Conservation (phyloP, 2,113 vertebrate species). For the Rhombomys opimus region DNA sequence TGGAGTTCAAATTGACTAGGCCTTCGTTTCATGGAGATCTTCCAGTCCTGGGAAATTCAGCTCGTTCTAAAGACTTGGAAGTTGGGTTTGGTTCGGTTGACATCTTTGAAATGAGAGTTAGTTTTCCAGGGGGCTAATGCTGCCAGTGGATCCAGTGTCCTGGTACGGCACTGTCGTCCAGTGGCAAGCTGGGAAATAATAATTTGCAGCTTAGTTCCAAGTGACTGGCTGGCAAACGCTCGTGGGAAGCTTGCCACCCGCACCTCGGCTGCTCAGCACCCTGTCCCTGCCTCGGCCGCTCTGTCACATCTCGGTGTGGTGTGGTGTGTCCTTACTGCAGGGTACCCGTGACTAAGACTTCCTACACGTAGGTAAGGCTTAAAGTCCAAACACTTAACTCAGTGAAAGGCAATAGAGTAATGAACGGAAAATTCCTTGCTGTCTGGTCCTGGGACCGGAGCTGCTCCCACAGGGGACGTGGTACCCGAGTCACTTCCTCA, state of each 20-base stretch:
- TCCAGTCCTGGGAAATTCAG: not conserved
- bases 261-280: not conserved
- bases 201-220: not conserved
- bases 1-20: not conserved
- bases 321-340: not conserved
- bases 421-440: not conserved
- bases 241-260: not conserved
- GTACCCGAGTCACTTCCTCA: not conserved
- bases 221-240: not conserved
- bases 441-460: not conserved
- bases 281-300: not conserved
- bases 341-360: not conserved
- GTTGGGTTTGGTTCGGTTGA: not conserved
- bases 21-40: not conserved
- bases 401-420: not conserved
- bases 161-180: not conserved
- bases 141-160: not conserved
- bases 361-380: not conserved
- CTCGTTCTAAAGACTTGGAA: not conserved
- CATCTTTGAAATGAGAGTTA: not conserved
- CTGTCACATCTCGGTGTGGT: not conserved
- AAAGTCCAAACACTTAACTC: not conserved
- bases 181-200: not conserved
- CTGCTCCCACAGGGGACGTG: no score
- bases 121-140: not conserved